Conservation (phyloP, 1,140 invertebrate genomes). For the Palaemon carinicauda region DNA sequence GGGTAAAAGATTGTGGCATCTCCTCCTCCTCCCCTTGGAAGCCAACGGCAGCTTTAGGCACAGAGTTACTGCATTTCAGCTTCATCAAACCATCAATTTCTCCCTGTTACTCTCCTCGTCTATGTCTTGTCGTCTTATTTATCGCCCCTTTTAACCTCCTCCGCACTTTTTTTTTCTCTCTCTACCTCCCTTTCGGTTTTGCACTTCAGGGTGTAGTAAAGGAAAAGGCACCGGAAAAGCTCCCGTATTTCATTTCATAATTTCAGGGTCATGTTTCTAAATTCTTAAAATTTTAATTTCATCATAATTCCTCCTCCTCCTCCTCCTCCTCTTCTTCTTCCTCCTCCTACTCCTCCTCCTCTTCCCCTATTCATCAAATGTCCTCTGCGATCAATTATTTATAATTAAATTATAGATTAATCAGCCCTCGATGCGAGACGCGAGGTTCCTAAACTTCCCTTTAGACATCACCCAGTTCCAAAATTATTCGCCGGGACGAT, state of each 20-base stretch:
- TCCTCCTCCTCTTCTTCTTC: constrained; percentile 33
- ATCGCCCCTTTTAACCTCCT: background rate
- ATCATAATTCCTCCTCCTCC: constrained; percentile 42
- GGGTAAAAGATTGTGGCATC: constrained; percentile 31
- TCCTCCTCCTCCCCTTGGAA: constrained; percentile 26
- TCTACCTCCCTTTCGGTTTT: background rate
- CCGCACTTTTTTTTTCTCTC: background rate
- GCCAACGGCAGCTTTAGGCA: constrained; percentile 42
- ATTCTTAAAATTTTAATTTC: constrained; percentile 42
- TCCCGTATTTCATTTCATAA: constrained; percentile 11
- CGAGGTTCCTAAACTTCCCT: constrained; percentile 28
- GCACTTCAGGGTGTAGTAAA: background rate
- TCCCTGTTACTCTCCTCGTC: constrained; percentile 20
- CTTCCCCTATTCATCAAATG: constrained; percentile 50
- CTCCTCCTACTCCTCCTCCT: constrained; percentile 5
- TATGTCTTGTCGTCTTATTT: background rate
- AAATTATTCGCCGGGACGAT: constrained; percentile 16
- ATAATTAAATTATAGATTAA: constrained; percentile 58
- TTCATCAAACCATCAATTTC: constrained; percentile 18
- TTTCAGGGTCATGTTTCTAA: constrained; percentile 5
- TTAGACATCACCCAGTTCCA: constrained; percentile 32
- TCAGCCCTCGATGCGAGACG: constrained; percentile 49
- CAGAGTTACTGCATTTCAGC: constrained; percentile 46
- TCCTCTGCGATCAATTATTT: constrained; percentile 55
- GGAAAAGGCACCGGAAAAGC: constrained; percentile 6